Base-by-base conservation (phyloP, 2,797 vertebrate species). In the Cuniculus paca region DNA sequence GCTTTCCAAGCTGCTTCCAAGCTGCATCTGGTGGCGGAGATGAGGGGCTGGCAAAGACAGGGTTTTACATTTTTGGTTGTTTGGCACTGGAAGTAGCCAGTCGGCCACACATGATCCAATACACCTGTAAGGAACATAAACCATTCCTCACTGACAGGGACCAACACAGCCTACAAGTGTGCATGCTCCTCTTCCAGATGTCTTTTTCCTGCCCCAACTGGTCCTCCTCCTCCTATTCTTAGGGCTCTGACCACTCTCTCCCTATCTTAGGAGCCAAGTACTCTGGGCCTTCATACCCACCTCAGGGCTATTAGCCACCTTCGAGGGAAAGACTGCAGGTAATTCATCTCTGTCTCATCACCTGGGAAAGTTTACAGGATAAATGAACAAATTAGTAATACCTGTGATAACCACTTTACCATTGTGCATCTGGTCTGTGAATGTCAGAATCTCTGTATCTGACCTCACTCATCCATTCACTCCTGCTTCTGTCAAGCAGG, bases 61-160 rank as follows among this genome's bases (percentile, higher is more conserved):
- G 0, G 70, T 90, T 97, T 68, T 93, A 93, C 97, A 96, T 94
- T 42, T 93, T 84, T 72, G 8, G 60, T 88, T 0, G 7, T 94
- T 93, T 95, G 91, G 58, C 48, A 12, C 39, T 83, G 34, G 42
- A 85, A 75, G 74, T 92, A 65, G 92, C 31, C 95, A 85, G 87
- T 80, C 50, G 56, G 79, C 8, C 45, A 19, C n/a, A 60, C 88
- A 45, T 4, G 36, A 72, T 2, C 68, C 22, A 74, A 28, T 1
- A 31, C 48, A 54, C 1, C 2, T 13, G 65, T 1, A 0, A 28
- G 45, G 36, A 74, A 61, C 14, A 5, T 24, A 42, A 63, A 24
- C 3, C 61, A 52, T n/a, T 87, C 52, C n/a, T 85, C 60, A 3
- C 1, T 31, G 58, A 26, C 14, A 0, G 42, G 48, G 22, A 88